Base-by-base conservation (phyloP, 1,140 invertebrate species). In the Brachionus asplanchnoidis region DNA sequence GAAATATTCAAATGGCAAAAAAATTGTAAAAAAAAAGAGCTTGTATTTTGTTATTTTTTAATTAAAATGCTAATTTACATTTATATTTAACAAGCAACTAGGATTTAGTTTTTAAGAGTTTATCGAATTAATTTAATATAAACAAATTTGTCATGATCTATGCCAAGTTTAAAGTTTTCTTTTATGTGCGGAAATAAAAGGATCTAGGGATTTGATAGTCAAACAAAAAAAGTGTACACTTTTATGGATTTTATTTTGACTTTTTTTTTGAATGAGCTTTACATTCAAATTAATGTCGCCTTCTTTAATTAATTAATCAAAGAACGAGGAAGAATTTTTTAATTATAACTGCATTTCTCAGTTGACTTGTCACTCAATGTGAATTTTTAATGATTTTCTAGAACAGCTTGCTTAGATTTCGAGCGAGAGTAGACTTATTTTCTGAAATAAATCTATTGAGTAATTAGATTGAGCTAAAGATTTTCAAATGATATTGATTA, bases 41-140 rank as follows among this genome's bases (percentile, higher is more conserved):
- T 17, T 42, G 32, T 77, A 50, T 32, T 77, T 50, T 77, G 73
- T 77, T 77, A 50, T 77, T 77, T 77, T 77, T 77, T 77, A 77
- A 77, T 77, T 77, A 77, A 77, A 77, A 77, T 77, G 73, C 73
- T 77, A 77, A 77, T 77, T 77, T 77, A 23, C 26, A 50, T 50
- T 77, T 28, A 20, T 36, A 23, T 50, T 46, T 23, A 50, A 77
- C 44, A 77, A 36, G 9, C 14, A 23, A 75, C 20, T n/a, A 17
- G 40, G 70, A 42, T 42, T 42, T 42, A 40, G 8, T 75, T 75
- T 73, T 75, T 23, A 73, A 75, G 17, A 75, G 6, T 23, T 75
- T 75, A 60, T 60, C 53, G 9, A 60, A 60, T 9, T 60, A 60
- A 60, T 60, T 26, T 60, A 60, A 23, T 75, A 75, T 40, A 75